Conservation (phyloP, 1,140 invertebrate genomes). For the Amphibalanus amphitrite region DNA sequence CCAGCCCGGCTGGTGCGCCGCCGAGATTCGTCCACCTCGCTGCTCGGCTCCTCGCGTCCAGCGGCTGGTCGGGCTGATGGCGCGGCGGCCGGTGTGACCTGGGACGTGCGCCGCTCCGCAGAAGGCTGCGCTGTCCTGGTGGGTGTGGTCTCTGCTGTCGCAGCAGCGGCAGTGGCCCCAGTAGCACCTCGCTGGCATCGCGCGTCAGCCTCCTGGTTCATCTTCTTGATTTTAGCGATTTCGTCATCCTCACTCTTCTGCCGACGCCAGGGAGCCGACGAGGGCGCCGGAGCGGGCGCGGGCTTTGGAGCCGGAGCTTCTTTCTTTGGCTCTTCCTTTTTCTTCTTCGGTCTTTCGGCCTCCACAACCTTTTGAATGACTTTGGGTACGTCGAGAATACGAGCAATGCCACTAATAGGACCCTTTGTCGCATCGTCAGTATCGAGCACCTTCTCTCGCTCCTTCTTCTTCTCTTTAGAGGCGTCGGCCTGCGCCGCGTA, state of each 20-base stretch:
- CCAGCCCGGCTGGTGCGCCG: neutral
- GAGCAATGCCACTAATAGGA: conserved; percentile 51
- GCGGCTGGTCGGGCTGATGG: too few relatives aligned
- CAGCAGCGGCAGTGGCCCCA: too few relatives aligned
- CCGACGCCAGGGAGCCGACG: conserved; percentile 34
- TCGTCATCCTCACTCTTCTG: conserved; percentile 78
- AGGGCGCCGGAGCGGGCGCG: conserved; percentile 27
- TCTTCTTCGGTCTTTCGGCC: conserved; percentile 16
- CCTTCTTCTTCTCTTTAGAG: conserved; percentile 36
- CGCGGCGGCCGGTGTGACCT: too few relatives aligned
- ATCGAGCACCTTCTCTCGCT: conserved; percentile 61
- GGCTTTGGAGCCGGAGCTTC: conserved; percentile 20
- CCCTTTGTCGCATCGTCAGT: conserved; percentile 75
- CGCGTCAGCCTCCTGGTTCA: conserved; percentile 32
- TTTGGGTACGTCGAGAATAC: conserved; percentile 48
- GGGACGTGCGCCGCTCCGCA: too few relatives aligned
- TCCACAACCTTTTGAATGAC: conserved; percentile 66
- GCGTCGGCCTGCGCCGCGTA: neutral
- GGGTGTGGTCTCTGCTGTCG: too few relatives aligned
- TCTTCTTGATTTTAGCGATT: conserved; percentile 69
- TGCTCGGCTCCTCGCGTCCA: conserved; percentile 19
- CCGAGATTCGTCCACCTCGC: conserved; percentile 20
- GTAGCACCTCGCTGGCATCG: too few relatives aligned
- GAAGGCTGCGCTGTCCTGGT: too few relatives aligned
- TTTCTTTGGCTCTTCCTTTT: conserved; percentile 1